Conservation (phyloP, 2,113 vertebrate genomes). For the Peromyscus maniculatus region DNA sequence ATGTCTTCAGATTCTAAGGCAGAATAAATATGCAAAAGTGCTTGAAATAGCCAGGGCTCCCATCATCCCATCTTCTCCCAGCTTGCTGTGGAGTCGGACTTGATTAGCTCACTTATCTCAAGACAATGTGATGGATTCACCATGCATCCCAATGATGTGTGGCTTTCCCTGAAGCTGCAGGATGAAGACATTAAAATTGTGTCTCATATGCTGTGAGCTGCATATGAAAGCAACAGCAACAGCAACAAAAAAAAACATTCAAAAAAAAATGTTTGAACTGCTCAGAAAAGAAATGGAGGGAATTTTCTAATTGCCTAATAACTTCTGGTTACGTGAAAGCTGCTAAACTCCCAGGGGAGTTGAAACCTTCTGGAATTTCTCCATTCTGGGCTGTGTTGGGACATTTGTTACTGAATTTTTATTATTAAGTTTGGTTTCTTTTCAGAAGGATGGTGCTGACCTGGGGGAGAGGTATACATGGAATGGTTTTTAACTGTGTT, state of each 20-base stretch:
- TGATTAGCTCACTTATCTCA: constrained; percentile 78
- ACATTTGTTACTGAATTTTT: constrained; percentile 49
- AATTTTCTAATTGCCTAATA: constrained; percentile 61
- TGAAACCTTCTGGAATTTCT: constrained; percentile 72
- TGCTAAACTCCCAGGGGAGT: constrained; percentile 61
- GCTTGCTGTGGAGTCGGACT: constrained; percentile 72
- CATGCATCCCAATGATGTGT: constrained; percentile 59
- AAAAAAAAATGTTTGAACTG: constrained; percentile 62
- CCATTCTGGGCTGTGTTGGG: constrained; percentile 63
- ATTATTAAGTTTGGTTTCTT: not conserved
- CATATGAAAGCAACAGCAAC: constrained; percentile 18
- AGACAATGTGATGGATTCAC: constrained; percentile 76
- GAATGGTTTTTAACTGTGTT: not conserved
- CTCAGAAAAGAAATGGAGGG: constrained; percentile 27
- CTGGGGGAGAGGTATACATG: not conserved
- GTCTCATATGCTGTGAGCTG: constrained; percentile 17
- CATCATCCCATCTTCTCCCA: constrained; percentile 45
- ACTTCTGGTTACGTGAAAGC: constrained; percentile 58
- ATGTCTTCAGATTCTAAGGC: not conserved
- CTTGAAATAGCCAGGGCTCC: constrained; percentile 64
- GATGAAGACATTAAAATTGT: constrained; percentile 68
- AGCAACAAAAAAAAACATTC: constrained; percentile 28
- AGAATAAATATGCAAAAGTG: constrained; percentile 63
- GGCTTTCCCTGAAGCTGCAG: constrained; percentile 29
- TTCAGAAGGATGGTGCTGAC: not conserved